These are phyloP conservation scores for Sinotaia quadrata DNA, from an alignment of 2,888 invertebrate species.

Conservation along the genomic window DNA sequence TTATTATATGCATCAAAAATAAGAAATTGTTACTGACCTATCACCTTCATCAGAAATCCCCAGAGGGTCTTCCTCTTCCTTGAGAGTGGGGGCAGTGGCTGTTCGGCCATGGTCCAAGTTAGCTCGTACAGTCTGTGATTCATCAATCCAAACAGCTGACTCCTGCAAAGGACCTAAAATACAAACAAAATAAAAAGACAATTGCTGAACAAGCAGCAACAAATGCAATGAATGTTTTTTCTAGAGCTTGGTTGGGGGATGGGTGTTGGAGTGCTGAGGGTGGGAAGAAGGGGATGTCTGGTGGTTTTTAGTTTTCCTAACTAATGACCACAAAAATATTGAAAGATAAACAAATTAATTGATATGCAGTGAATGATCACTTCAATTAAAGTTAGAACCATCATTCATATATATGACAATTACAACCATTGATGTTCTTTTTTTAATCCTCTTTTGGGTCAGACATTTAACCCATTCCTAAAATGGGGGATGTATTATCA, in stretches of 20 bases:
- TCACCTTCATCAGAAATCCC: constrained; percentile 87
- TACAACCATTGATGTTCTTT: too few species aligned
- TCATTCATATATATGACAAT: too few species aligned
- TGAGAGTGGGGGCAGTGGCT: constrained; percentile 79
- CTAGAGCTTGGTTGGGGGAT: background rate
- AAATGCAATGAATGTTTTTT: background rate
- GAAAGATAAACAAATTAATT: too few species aligned
- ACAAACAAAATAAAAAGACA: too few species aligned
- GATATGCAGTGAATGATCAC: too few species aligned
- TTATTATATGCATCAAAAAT: too few species aligned
- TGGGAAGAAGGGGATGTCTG: background rate
- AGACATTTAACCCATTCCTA: too few species aligned
- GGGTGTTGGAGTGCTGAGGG: background rate
- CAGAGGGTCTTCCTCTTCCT: constrained; percentile 83
- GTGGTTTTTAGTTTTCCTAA: background rate
- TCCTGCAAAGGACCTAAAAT: constrained; percentile 86
- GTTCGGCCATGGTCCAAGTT: constrained; percentile 80
- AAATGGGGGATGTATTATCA: too few species aligned
- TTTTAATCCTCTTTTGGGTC: too few species aligned
- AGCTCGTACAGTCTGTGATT: constrained; percentile 86
- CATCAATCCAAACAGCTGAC: constrained; percentile 99
- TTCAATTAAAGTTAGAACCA: too few species aligned
- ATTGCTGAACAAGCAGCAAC: background rate
- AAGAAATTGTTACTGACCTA: too few species aligned
- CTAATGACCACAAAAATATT: too few species aligned